Evolutionary conservation across 1,140 invertebrate genomes (phyloP).

Genomic region (Chionoecetes opilio): DNA sequence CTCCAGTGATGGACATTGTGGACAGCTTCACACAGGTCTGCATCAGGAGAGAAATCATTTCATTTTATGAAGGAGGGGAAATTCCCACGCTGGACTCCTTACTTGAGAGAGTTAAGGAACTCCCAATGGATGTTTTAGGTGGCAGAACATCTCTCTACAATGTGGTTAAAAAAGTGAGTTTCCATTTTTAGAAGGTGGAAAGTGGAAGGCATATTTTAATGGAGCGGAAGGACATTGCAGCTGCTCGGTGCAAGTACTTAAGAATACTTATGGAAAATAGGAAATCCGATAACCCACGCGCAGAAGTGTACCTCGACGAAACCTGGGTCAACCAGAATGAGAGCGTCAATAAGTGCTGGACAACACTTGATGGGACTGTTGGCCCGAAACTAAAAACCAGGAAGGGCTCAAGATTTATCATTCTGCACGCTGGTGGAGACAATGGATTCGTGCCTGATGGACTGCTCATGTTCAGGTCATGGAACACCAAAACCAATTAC

Average conservation of each 20-base stretch:
- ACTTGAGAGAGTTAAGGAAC: neutral
- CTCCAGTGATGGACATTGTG: too few relatives aligned
- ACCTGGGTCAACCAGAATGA: conserved; percentile 15
- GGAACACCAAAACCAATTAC: neutral
- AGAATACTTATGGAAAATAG: neutral
- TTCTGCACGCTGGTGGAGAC: conserved; percentile 11
- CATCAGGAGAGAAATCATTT: conserved; percentile 36
- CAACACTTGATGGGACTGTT: neutral
- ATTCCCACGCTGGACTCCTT: conserved; percentile 4
- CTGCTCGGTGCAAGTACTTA: neutral
- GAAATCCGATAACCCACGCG: neutral
- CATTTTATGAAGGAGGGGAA: conserved; percentile 56
- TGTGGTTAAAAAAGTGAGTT: neutral
- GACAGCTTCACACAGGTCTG: neutral
- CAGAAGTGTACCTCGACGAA: conserved; percentile 34
- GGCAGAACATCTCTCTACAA: neutral
- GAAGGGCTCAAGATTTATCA: neutral
- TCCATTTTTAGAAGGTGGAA: neutral
- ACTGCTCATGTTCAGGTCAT: conserved; percentile 35
- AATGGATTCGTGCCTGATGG: conserved; percentile 42
- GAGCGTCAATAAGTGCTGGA: conserved; percentile 39
- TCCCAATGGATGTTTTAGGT: neutral
- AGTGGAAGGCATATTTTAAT: neutral
- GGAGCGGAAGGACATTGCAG: conserved; percentile 20
- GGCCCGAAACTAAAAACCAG: neutral